Conservation (phyloP, 2,888 invertebrate genomes). For the Drosophila paranaensis region DNA sequence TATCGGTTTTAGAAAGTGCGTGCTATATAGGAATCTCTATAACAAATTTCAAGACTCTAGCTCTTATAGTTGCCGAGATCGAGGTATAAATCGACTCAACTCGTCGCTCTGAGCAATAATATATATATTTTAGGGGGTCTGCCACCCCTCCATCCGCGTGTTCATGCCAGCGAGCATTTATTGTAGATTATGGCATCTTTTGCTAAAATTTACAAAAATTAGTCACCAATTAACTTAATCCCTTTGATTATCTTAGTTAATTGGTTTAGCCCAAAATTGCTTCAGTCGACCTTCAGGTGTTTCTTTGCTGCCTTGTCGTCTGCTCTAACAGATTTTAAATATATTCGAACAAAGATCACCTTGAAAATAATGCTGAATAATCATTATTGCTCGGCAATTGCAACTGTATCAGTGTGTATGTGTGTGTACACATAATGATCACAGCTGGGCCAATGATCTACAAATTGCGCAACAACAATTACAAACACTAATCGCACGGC, state of each 20-base stretch:
- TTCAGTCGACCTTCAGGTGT: constrained; percentile 31
- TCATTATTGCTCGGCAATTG: constrained; percentile 19
- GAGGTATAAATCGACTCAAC: too few relatives aligned
- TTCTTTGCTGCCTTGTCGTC: constrained; percentile 18
- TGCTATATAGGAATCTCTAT: too few relatives aligned
- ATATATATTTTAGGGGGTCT: too few relatives aligned
- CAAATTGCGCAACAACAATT: constrained; percentile 66
- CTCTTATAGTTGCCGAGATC: too few relatives aligned
- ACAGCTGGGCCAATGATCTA: constrained; percentile 66
- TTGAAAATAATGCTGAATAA: constrained; percentile 54
- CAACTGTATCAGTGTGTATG: neutral
- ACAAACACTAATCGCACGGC: constrained; percentile 58
- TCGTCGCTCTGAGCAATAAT: too few relatives aligned
- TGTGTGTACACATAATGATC: constrained; percentile 21
- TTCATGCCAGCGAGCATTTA: neutral
- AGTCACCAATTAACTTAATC: neutral
- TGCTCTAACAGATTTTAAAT: constrained; percentile 34
- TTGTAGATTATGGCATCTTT: too few relatives aligned
- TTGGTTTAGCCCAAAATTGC: constrained; percentile 6
- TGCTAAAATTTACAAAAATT: neutral
- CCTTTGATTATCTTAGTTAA: constrained; percentile 1
- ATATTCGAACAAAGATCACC: constrained; percentile 42
- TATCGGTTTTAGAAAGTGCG: too few relatives aligned
- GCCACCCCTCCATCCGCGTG: neutral
- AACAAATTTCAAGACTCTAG: too few relatives aligned